Base-by-base conservation (phyloP, 2,113 vertebrate genomes). In the Sebastes schlegelii region DNA sequence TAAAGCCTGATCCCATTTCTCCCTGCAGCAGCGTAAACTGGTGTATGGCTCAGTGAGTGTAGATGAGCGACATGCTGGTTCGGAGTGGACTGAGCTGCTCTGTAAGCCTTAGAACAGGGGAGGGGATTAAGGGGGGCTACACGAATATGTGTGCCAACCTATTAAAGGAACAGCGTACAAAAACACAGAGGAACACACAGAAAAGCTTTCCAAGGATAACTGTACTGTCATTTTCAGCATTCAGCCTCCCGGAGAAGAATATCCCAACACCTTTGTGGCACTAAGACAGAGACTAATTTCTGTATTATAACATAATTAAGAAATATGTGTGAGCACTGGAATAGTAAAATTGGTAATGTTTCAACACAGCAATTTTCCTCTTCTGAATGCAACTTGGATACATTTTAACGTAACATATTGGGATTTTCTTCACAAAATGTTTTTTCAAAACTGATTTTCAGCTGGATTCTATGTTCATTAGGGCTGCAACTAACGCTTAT, bases 131-230 rank as follows among this genome's bases (percentile, higher is more conserved):
- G 51, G 65, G 52, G 54, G 74, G 54, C 45, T 19, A 40, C 63
- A 65, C 34, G 13, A 73, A 84, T 81, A 90, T 92, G 80, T 88
- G 90, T 92, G 92, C 88, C 91, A 93, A 88, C 69, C 81, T 89
- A 88, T 93, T 92, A 92, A 93, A 93, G 91, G 62, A 80, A 89
- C 87, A 80, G 85, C 19, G 48, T 14, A 82, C 40, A 48, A 74
- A 75, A 84, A 84, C 84, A 91, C 45, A 45, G 40, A 79, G 46
- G 3, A 61, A 58, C n/a, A 58, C 70, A 67, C 75, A 72, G 58
- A 34, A 34, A 79, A 19, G 52, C 75, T 67, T 68, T 71, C 69
- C 64, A 78, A 60, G 77, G 60, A 72, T 23, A 51, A 68, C 43
- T 72, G 43, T 26, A 14, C 52, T 26, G 42, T 21, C 5, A 8